These are phyloP conservation scores for Coronaproctus castanopsis DNA, from an alignment of 2,888 invertebrate species.

Conservation along the genomic window DNA sequence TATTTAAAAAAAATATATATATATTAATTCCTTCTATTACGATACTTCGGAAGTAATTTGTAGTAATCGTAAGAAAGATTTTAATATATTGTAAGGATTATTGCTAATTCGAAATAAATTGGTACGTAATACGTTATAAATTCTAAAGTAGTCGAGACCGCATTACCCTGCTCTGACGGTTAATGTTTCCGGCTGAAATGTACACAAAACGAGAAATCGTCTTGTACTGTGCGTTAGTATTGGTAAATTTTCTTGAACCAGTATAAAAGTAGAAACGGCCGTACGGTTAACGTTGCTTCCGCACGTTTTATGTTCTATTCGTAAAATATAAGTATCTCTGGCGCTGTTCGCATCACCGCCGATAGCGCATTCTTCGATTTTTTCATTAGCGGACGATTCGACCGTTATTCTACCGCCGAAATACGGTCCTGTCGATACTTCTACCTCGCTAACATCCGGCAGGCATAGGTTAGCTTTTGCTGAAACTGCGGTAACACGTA, in stretches of 20 bases:
- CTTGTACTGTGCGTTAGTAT: slow-evolving; percentile 63
- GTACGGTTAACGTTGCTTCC: slow-evolving; percentile 56
- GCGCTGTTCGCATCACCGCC: slow-evolving; percentile 53
- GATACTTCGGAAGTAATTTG: no score
- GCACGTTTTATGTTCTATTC: slow-evolving; percentile 51
- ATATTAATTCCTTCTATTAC: no score
- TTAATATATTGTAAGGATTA: no score
- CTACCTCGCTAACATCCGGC: slow-evolving; percentile 59
- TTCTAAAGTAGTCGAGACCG: no score
- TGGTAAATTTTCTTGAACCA: slow-evolving; percentile 63
- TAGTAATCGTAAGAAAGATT: no score
- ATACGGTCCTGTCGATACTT: slow-evolving; percentile 60
- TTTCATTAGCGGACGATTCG: slow-evolving; percentile 38
- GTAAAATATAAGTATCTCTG: slow-evolving; percentile 48
- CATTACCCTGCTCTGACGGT: slow-evolving; percentile 53
- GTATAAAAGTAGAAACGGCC: slow-evolving; percentile 58
- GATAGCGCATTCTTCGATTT: slow-evolving; percentile 39
- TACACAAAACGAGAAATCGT: slow-evolving; percentile 57
- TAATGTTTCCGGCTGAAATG: slow-evolving; percentile 60
- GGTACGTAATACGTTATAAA: no score
- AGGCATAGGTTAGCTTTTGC: slow-evolving; percentile 59
- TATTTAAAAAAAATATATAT: no score
- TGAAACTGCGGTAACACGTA: no score
- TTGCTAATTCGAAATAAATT: no score
- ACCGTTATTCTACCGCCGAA: slow-evolving; percentile 60